Percentiles rank a stretch among this genome's conserved stretches.
Conservation (phyloP, 2,797 vertebrate genomes). For the Rhyacichthys aspro region DNA sequence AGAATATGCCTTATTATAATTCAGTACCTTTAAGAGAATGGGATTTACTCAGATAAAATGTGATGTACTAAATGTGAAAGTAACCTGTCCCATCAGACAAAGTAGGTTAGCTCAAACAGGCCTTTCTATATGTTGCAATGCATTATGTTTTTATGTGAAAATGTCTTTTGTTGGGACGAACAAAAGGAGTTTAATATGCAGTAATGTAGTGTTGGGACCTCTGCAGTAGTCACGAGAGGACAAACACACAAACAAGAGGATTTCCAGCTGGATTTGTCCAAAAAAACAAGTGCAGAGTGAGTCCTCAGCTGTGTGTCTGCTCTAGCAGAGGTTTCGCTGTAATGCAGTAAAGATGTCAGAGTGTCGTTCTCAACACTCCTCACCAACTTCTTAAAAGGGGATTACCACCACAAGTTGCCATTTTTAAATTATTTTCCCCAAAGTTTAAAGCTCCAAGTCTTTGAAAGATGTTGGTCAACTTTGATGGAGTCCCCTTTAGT, state of each 20-base stretch:
- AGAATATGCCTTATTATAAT: conserved; percentile 64
- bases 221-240: conserved; percentile 33
- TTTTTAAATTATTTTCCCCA: conserved; percentile 18
- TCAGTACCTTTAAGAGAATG: conserved; percentile 40
- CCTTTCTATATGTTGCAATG: conserved; percentile 31
- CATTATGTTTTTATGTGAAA: conserved; percentile 31
- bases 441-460: conserved; percentile 4
- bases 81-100: conserved; percentile 15
- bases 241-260: conserved; percentile 33
- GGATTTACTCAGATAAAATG: conserved; percentile 32
- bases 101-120: conserved; percentile 35
- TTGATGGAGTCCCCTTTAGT: conserved; percentile 43
- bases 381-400: conserved; percentile 48
- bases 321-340: conserved; percentile 48
- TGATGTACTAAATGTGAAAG: conserved; percentile 44
- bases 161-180: conserved; percentile 58
- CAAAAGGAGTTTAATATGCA: conserved; percentile 73
- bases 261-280: conserved; percentile 8
- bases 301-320: conserved; percentile 33
- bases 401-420: conserved; percentile 40
- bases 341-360: conserved; percentile 77
- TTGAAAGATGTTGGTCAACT: conserved; percentile 2
- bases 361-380: conserved; percentile 56
- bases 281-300: background rate
- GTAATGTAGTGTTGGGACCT: conserved; percentile 67